Evolutionary conservation across 2,888 invertebrate genomes (phyloP).

Genomic region (Cantharis flavilabris): DNA sequence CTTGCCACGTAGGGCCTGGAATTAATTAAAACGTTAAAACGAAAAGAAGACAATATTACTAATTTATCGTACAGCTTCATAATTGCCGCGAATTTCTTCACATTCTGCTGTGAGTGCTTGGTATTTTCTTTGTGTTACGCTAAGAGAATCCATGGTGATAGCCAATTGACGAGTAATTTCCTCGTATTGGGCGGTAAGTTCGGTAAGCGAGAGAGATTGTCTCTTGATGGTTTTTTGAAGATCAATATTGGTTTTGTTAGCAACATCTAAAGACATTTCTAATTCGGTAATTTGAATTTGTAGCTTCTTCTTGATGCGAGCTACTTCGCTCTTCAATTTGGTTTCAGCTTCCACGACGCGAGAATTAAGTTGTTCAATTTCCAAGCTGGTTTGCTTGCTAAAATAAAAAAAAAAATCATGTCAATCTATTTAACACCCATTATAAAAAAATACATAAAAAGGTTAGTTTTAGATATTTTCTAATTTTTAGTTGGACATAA

Average conservation of each 20-base stretch:
- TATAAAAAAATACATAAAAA: not conserved
- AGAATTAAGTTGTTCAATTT: slow-evolving; percentile 94
- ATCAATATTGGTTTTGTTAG: slow-evolving; percentile 97
- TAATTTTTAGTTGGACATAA: not conserved
- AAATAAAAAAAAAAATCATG: slow-evolving; percentile 40
- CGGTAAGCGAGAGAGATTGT: slow-evolving; percentile 88
- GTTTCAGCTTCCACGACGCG: slow-evolving; percentile 96
- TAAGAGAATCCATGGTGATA: slow-evolving; percentile 91
- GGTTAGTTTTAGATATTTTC: not conserved
- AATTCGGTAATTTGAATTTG: slow-evolving; percentile 97
- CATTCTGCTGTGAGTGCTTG: slow-evolving; percentile 92
- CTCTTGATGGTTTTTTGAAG: slow-evolving; percentile 98
- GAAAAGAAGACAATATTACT: not conserved
- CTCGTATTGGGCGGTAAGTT: slow-evolving; percentile 94
- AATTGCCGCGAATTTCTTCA: slow-evolving; percentile 92
- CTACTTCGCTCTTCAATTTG: slow-evolving; percentile 92
- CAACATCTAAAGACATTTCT: slow-evolving; percentile 94
- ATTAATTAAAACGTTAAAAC: slow-evolving; percentile 17
- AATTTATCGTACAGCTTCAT: slow-evolving; percentile 70
- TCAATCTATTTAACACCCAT: not conserved
- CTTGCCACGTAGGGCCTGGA: slow-evolving; percentile 87
- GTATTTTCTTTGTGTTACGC: slow-evolving; percentile 87
- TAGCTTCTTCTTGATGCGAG: slow-evolving; percentile 98
- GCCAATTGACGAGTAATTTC: slow-evolving; percentile 95
- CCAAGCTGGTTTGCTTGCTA: slow-evolving; percentile 97